Evolutionary conservation across 2,797 vertebrate genomes (phyloP).

Genomic region (Spinibarbus caldwelli): DNA sequence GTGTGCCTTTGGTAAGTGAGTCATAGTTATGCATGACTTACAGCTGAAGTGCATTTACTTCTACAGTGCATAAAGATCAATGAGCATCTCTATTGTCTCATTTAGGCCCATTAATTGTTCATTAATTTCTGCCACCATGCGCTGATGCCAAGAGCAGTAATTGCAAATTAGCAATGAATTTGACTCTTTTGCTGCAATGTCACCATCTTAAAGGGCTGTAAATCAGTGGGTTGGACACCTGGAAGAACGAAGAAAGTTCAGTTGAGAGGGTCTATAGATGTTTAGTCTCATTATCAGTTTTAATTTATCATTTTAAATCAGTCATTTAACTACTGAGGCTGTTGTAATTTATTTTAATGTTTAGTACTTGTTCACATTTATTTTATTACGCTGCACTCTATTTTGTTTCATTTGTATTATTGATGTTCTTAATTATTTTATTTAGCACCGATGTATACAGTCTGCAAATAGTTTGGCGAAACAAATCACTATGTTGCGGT

Average conservation of each 20-base stretch:
- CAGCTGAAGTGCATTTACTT: neutral
- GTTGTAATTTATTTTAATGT: neutral
- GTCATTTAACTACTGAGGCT: neutral
- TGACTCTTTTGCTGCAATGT: constrained; percentile 45
- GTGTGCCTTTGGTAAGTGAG: neutral
- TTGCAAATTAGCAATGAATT: constrained; percentile 50
- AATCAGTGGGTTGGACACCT: constrained; percentile 35
- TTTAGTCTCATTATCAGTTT: neutral
- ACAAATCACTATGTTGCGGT: neutral
- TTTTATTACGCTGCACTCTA: neutral
- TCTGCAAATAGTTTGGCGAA: neutral
- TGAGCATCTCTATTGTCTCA: constrained; percentile 33
- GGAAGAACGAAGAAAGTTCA: constrained; percentile 14
- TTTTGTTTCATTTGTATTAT: neutral
- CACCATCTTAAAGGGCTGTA: constrained; percentile 33
- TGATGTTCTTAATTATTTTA: neutral
- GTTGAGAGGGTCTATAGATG: constrained; percentile 6
- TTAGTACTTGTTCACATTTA: neutral
- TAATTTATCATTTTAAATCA: neutral
- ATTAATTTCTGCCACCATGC: constrained; percentile 43
- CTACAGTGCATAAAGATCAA: constrained; percentile 35
- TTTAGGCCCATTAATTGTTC: constrained; percentile 40
- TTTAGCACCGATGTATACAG: neutral
- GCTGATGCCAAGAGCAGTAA: constrained; percentile 43
- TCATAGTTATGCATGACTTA: constrained; percentile 3